Base-by-base conservation (phyloP, 2,888 invertebrate genomes). In the Vanessa cardui region DNA sequence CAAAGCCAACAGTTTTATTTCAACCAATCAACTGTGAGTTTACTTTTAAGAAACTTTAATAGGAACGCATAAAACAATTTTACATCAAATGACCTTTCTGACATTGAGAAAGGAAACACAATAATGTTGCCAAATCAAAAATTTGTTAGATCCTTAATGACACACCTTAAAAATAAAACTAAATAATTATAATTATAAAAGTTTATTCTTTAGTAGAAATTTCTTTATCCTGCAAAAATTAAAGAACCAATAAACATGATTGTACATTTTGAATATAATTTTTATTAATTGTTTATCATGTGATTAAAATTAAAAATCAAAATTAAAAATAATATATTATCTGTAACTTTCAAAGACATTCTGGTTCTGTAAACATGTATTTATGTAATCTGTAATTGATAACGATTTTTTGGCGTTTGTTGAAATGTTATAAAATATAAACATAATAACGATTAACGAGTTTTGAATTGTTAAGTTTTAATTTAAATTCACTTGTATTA, bases 21-120 rank as follows among this genome's bases (percentile, higher is more conserved):
- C 7, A 44, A 58, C 77, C 78, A 78, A 78, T 76, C 46, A 68
- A 2, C 49, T 21, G 15, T n/a, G 46, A 56, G 33, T 33, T 20
- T 44, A 45, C 6, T 31, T 7, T 46, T 1, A 12, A 9, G 12
- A 33, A 18, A 39, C 12, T 49, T 15, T 33, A 8, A n/a, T 15
- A 0, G 6, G 16, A 46, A 39, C 66, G 64, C 47, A 18, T 66
- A 73, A 62, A 79, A 74, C 77, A 68, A 56, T 62, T 73, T 70
- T 5, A 65, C 68, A 62, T 8, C 20, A 26, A 64, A 74, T 79
- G 81, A 81, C 82, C 82, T 76, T 73, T 78, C 65, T 81, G 81
- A 81, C 80, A 79, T 81, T 82, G 80, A 74, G 76, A 72, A 65
- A 58, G 26, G 47, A 49, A 56, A 65, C 12, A 2, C 7, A 20